These are phyloP conservation scores for Plagodis pulveraria DNA, from an alignment of 2,888 invertebrate species.

Conservation along the genomic window DNA sequence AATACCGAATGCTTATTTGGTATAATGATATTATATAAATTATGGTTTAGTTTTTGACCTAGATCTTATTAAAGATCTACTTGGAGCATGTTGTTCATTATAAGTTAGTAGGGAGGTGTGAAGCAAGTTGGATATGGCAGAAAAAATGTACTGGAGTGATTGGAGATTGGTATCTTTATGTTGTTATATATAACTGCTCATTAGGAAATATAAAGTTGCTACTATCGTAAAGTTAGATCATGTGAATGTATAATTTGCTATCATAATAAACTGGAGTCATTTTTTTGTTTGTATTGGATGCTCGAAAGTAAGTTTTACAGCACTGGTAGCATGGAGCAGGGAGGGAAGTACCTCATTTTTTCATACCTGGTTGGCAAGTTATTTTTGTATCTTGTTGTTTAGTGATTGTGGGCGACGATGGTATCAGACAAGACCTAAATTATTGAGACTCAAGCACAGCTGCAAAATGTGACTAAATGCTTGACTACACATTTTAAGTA, in stretches of 20 bases:
- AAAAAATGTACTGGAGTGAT: slow-evolving; percentile 36
- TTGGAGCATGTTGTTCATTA: slow-evolving; percentile 9
- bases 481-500: too few species aligned
- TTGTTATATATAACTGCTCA: background rate
- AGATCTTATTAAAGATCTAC: slow-evolving; percentile 17
- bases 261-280: too few species aligned
- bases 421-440: too few species aligned
- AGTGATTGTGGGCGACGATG: too few species aligned
- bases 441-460: too few species aligned
- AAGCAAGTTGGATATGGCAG: slow-evolving; percentile 17
- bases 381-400: too few species aligned
- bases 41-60: slow-evolving; percentile 18
- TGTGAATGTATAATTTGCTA: background rate
- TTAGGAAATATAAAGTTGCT: background rate
- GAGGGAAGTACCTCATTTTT: too few species aligned
- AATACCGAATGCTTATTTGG: slow-evolving; percentile 10
- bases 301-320: too few species aligned
- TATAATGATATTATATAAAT: slow-evolving; percentile 5
- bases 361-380: too few species aligned
- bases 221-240: background rate
- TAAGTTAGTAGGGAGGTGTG: slow-evolving; percentile 6
- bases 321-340: too few species aligned
- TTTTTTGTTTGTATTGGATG: too few species aligned
- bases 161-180: background rate
- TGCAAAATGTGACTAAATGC: too few species aligned